phyloP scores from a whole-genome alignment of 2,113 vertebrate genomes.

The Sorex araneus region DNA sequence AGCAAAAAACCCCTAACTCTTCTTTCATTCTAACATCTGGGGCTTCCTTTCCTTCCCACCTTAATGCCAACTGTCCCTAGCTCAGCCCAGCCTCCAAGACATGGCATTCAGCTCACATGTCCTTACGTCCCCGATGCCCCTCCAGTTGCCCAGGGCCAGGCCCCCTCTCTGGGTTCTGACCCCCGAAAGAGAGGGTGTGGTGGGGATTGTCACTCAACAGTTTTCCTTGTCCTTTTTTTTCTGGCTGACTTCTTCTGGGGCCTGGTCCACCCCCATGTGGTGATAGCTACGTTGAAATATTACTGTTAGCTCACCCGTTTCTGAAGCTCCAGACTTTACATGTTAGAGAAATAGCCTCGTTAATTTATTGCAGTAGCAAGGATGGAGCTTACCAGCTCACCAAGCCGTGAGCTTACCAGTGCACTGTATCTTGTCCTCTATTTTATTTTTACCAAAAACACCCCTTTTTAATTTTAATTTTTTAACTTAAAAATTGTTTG shows the following conservation, averaged over 20 bases:
- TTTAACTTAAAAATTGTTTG: too few relatives aligned
- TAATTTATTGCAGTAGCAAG: too few relatives aligned
- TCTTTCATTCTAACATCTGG: neutral
- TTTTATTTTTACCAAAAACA: too few relatives aligned
- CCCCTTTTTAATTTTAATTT: too few relatives aligned
- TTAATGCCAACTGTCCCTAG: neutral
- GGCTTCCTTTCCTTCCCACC: neutral
- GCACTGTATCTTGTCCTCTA: too few relatives aligned
- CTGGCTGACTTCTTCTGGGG: neutral
- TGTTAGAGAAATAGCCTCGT: too few relatives aligned
- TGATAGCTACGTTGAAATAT: neutral
- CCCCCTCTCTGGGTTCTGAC: too few relatives aligned
- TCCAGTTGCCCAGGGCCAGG: neutral
- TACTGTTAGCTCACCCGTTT: neutral
- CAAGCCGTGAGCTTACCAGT: too few relatives aligned
- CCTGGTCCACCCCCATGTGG: too few relatives aligned
- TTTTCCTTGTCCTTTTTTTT: neutral
- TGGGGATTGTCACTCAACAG: neutral
- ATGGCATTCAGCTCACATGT: neutral
- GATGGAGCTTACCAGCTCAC: too few relatives aligned
- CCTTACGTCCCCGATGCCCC: neutral
- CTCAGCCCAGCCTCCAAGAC: neutral
- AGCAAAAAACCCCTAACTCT: neutral
- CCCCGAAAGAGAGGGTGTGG: too few relatives aligned
- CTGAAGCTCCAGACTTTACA: neutral